Evolutionary conservation across 2,113 vertebrate species (phyloP).

Genomic region (Silurus asotus): DNA sequence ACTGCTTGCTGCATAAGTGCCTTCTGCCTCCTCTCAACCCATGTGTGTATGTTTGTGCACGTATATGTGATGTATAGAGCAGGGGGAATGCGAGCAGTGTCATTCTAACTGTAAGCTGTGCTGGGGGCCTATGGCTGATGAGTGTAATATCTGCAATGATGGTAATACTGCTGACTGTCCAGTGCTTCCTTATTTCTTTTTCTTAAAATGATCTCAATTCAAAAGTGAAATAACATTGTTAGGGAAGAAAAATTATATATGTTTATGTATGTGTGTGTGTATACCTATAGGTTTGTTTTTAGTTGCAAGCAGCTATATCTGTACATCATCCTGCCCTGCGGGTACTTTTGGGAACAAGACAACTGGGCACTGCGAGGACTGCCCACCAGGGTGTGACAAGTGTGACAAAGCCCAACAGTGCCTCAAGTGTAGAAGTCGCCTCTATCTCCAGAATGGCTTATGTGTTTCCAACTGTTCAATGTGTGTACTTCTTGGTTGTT

Average conservation of each 20-base stretch:
- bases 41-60: neutral
- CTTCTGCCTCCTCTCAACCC: neutral
- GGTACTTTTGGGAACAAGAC: constrained; percentile 72
- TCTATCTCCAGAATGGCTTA: constrained; percentile 76
- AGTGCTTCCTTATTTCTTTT: neutral
- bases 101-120: constrained; percentile 79
- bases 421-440: constrained; percentile 66
- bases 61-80: constrained; percentile 50
- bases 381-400: constrained; percentile 71
- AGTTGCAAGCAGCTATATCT: constrained; percentile 67
- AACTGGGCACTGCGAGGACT: constrained; percentile 78
- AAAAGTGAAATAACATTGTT: neutral
- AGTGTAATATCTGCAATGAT: constrained; percentile 80
- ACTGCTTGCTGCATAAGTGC: constrained; percentile 3
- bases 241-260: neutral
- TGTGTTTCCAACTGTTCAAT: constrained; percentile 44
- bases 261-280: neutral
- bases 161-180: constrained; percentile 66
- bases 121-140: constrained; percentile 48
- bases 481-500: constrained; percentile 8
- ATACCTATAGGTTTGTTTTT: constrained; percentile 38
- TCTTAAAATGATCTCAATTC: neutral
- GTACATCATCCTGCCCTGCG: constrained; percentile 73
- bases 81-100: constrained; percentile 66
- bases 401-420: constrained; percentile 72